Base-by-base conservation (phyloP, 2,888 invertebrate species). In the Netelia fuscicornis region DNA sequence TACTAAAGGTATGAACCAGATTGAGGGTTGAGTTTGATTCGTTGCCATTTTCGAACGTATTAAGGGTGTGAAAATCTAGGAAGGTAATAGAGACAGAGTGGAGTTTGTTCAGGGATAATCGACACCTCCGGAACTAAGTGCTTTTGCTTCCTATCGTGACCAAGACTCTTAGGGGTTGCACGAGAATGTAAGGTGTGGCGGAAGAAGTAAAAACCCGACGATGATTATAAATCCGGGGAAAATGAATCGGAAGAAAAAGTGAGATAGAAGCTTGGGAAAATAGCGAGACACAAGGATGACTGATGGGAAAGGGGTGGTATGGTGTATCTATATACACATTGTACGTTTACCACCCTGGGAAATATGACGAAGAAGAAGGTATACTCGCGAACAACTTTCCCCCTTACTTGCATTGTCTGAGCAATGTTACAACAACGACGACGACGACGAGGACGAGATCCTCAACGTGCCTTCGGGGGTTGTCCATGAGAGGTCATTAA, bases 401-500 rank as follows among this genome's bases (percentile, higher is more conserved):
- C 78, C 82, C 78, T 81, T 83, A 86, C 87, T 85, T 85, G 78
- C 83, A 86, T 87, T 86, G 87, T 86, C 84, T 84, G 65, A 17
- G 76, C 52, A 75, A 62, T 81, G 68, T 68, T 54, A 37, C 78
- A 54, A 78, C 72, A 52, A 65, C 74, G 79, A 60, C 74, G 75
- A 68, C 70, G 56, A n/a, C 37, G 64, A 42, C 42, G 42, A 65
- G 37, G 42, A 58, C 86, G 79, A 67, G 48, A 13, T 87, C 72
- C 87, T 87, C 85, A 74, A 87, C 86, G 80, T 83, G 84, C 81
- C 88, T 78, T 78, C 75, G 86, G 86, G 89, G 88, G 88, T 86
- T 86, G 84, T 86, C 86, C 85, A 85, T 78, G 86, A 88, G 89
- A 89, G 90, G 89, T 90, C 90, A 87, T 90, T 90, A 89, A 89